Base-by-base conservation (phyloP, 2,797 vertebrate species). In the Scyliorhinus canicula region DNA sequence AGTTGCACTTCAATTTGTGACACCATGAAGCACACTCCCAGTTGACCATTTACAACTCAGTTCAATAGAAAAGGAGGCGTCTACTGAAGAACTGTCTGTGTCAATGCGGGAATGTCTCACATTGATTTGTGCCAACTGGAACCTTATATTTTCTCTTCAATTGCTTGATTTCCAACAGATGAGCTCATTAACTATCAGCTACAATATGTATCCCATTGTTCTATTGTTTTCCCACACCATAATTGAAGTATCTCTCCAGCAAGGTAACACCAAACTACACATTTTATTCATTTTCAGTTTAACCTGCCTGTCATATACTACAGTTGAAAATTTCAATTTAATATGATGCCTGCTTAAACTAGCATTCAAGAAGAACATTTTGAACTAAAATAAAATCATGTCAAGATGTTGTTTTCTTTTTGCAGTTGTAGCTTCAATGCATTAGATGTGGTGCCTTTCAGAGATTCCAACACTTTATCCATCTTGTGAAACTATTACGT, bases 221-320 rank as follows among this genome's bases (percentile, higher is more conserved):
- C n/a, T 47, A 93, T 11, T 67, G 40, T 69, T 69, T 69, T 44
- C 44, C 69, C 24, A 44, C 4, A 67, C n/a, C 40, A 69, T 69
- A 50, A 47, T 93, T 93, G 44, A 65, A 67, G 21, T 60, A 88
- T n/a, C 55, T 52, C 21, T 60, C 52, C n/a, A 50, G 60, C 63
- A 93, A 93, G n/a, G n/a, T 93, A 93, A 40, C 7, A 57, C 86
- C 35, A 60, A 16, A 57, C 60, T 40, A 47, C 28, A 65, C 28
- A 69, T 93, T 93, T 93, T 69, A 93, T 93, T 93, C 63, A 93
- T 69, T 93, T 69, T 65, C 90, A 40, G 60, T 93, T 69, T 67
- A 47, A 63, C 63, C 91, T 69, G 63, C 5, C 86, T 88, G 86
- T n/a, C 67, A 28, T 26, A 28, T 69, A 3, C 26, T 69, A 31